phyloP scores from a whole-genome alignment of 2,888 invertebrate species.

The Philereme vetulata region DNA sequence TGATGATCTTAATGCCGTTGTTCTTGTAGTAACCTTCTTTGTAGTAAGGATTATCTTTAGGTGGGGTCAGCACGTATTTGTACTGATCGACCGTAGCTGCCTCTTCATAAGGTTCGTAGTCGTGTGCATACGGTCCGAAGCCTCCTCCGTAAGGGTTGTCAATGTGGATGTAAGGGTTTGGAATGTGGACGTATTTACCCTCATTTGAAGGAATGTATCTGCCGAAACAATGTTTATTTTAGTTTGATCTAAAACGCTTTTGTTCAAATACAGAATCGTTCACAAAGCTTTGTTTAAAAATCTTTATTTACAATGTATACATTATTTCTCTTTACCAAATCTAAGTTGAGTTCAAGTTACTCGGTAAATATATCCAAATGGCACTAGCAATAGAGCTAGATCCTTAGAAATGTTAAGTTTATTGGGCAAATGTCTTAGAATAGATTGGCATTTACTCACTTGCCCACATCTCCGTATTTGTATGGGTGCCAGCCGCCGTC shows the following conservation, averaged over 20 bases:
- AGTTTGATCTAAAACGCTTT: constrained; percentile 15
- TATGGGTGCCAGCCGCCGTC: constrained; percentile 73
- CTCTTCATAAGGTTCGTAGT: constrained; percentile 77
- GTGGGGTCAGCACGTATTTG: constrained; percentile 60
- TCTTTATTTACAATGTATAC: too few relatives aligned
- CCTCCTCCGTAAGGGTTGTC: constrained; percentile 78
- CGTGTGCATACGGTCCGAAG: constrained; percentile 73
- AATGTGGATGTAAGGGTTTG: constrained; percentile 80
- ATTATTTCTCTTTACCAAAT: too few relatives aligned
- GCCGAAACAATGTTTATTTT: constrained; percentile 32
- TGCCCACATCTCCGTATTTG: constrained; percentile 69
- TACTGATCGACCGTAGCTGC: constrained; percentile 72
- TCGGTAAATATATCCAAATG: constrained; percentile 11
- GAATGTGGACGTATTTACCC: constrained; percentile 81
- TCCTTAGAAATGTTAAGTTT: constrained; percentile 28
- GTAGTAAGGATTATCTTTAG: constrained; percentile 72
- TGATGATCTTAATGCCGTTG: constrained; percentile 80
- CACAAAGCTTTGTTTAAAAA: too few relatives aligned
- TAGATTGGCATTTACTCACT: constrained; percentile 71
- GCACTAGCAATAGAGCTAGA: constrained; percentile 12
- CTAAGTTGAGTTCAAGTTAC: constrained; percentile 5
- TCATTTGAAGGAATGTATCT: constrained; percentile 78
- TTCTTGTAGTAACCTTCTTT: constrained; percentile 79
- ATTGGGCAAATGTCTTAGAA: constrained; percentile 36
- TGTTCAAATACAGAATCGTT: background rate